Evolutionary conservation across 2,888 invertebrate species (phyloP), one percentile per base, ranked within the genome.

Genomic region (Leptinotarsa juncta): DNA sequence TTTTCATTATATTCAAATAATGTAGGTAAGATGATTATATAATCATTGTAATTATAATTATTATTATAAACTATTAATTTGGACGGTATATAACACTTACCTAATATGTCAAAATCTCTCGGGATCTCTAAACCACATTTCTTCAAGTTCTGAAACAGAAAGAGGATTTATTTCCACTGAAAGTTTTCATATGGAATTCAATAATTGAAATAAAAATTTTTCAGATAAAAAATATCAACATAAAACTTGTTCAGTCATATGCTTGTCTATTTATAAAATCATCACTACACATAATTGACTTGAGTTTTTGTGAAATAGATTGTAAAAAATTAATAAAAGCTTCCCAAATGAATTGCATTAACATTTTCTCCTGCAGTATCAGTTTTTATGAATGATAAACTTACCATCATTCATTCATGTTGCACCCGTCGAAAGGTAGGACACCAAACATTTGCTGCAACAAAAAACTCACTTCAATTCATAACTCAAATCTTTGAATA

Each of bases 241-340:
- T 42, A 67, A 42, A 42, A 62, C 65, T 62, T 53, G 65, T 76
- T 76, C 74, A 73, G 76, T 76, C 73, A 76, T 76, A 74, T 76
- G 76, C 74, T 76, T 74, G 74, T 76, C 73, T 74, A 69, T 55
- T 62, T 51, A 26, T 68, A 67, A 53, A 15, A 72, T 15, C 48
- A 32, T 26, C 23, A 55, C 15, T 53, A 65, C 42, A 42, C 42
- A 7, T 32, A 42, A 42, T 42, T 10, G 10, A 42, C 42, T 10
- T 42, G 10, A 42, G 10, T 42, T 42, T 42, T 42, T 42, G 42
- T 3, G 42, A 42, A 7, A 7, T 42, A 42, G 0, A 42, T 42
- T 42, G 42, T 42, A 10, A 42, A 42, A 42, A 42, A 42, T 42
- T 42, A 10, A 42, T 42, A 42, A 32, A 32, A 32, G 32, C 32